Conservation (phyloP, 2,113 vertebrate species). For the Fulmarus glacialis region DNA sequence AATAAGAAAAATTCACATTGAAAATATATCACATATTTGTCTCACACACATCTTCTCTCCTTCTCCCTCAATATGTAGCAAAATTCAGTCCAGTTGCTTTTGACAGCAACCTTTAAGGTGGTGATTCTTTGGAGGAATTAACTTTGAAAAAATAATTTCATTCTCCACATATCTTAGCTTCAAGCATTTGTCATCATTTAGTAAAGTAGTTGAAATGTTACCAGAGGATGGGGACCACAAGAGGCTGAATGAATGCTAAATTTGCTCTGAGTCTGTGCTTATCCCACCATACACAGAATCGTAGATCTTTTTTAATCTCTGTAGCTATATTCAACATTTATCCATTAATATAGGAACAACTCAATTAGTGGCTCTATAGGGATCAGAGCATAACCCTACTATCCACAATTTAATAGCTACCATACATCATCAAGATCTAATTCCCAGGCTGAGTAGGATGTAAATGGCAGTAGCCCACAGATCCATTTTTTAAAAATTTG, state of each 20-base stretch:
- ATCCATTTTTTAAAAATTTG: slow-evolving; percentile 25
- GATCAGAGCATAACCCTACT: slow-evolving; percentile 46
- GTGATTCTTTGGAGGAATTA: slow-evolving; percentile 63
- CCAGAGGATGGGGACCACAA: background rate
- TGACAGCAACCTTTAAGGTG: slow-evolving; percentile 62
- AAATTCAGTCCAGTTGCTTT: slow-evolving; percentile 61
- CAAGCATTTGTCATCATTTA: slow-evolving; percentile 74
- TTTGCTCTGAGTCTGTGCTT: slow-evolving; percentile 34
- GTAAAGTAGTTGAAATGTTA: slow-evolving; percentile 64
- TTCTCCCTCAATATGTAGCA: background rate
- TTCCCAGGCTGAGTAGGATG: slow-evolving; percentile 62
- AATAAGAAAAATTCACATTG: background rate
- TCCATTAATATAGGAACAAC: slow-evolving; percentile 72
- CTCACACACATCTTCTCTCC: background rate
- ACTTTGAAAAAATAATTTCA: slow-evolving; percentile 70
- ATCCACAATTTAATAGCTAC: slow-evolving; percentile 65
- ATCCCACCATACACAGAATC: background rate
- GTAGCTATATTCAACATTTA: slow-evolving; percentile 63
- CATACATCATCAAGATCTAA: slow-evolving; percentile 70
- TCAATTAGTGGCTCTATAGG: slow-evolving; percentile 69
- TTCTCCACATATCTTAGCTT: slow-evolving; percentile 55
- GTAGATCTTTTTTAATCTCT: slow-evolving; percentile 12
- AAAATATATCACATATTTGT: background rate
- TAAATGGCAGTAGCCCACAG: slow-evolving; percentile 50
- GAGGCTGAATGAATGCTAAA: slow-evolving; percentile 49